Conservation (phyloP, 2,888 invertebrate genomes). For the Leistus spinibarbis region DNA sequence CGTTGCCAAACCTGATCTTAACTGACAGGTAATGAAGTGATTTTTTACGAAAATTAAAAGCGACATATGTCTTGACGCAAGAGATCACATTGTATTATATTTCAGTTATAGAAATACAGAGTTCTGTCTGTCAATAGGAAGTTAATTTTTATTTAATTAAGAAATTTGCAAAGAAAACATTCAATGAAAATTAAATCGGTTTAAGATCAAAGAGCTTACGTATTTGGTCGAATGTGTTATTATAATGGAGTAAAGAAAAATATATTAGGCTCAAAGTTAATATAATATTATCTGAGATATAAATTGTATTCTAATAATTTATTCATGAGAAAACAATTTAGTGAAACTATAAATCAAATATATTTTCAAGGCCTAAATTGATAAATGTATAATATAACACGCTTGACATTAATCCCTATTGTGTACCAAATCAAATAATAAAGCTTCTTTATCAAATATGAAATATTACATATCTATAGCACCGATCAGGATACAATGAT, state of each 20-base stretch:
- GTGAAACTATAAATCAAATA: not conserved
- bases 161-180: slow-evolving; percentile 3
- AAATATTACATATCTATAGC: not conserved
- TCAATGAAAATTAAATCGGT: too few relatives aligned
- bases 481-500: not conserved
- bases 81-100: not conserved
- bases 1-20: slow-evolving; percentile 14
- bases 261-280: too few relatives aligned
- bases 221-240: too few relatives aligned
- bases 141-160: slow-evolving; percentile 32
- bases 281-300: not conserved
- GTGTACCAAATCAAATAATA: not conserved
- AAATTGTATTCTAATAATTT: not conserved
- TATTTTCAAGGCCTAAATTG: not conserved
- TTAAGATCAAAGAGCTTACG: too few relatives aligned
- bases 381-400: not conserved
- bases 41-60: slow-evolving; percentile 28
- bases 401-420: not conserved
- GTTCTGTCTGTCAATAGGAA: not conserved
- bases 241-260: too few relatives aligned
- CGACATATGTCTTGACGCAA: slow-evolving; percentile 15
- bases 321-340: not conserved
- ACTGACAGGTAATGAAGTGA: not conserved
- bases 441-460: not conserved
- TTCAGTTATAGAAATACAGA: not conserved